phyloP scores from a whole-genome alignment of 1,140 invertebrate species.

The Atta cephalotes region DNA sequence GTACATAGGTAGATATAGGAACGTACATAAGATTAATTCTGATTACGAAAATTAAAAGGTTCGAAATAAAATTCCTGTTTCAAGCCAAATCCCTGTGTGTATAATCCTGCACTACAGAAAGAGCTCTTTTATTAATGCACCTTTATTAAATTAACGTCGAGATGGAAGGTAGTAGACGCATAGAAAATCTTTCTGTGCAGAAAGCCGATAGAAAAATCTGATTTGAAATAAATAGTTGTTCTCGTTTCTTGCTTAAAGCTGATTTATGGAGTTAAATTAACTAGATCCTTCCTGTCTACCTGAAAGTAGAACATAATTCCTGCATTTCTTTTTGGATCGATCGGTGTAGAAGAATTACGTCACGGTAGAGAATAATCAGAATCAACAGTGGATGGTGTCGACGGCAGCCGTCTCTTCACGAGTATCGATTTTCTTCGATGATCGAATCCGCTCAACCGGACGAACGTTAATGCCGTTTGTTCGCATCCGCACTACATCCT shows the following conservation, averaged over 20 bases:
- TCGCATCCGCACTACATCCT: not conserved
- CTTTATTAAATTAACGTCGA: not conserved
- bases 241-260: not conserved
- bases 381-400: not conserved
- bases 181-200: not conserved
- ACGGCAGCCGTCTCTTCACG: not conserved
- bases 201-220: not conserved
- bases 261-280: slow-evolving; percentile 8
- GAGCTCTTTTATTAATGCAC: not conserved
- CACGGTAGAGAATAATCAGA: slow-evolving; percentile 25
- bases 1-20: not conserved
- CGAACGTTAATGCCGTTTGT: slow-evolving; percentile 37
- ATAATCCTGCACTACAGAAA: not conserved
- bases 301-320: not conserved
- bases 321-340: not conserved
- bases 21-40: not conserved
- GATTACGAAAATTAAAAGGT: not conserved
- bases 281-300: not conserved
- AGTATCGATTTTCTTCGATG: slow-evolving; percentile 54
- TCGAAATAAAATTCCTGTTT: not conserved
- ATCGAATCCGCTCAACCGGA: slow-evolving; percentile 33
- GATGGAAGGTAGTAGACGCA: not conserved
- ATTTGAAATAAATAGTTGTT: not conserved
- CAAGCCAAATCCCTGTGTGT: not conserved
- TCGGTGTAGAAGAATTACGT: slow-evolving; percentile 9